Base-by-base conservation (phyloP, 2,797 vertebrate genomes). In the Avahi laniger region DNA sequence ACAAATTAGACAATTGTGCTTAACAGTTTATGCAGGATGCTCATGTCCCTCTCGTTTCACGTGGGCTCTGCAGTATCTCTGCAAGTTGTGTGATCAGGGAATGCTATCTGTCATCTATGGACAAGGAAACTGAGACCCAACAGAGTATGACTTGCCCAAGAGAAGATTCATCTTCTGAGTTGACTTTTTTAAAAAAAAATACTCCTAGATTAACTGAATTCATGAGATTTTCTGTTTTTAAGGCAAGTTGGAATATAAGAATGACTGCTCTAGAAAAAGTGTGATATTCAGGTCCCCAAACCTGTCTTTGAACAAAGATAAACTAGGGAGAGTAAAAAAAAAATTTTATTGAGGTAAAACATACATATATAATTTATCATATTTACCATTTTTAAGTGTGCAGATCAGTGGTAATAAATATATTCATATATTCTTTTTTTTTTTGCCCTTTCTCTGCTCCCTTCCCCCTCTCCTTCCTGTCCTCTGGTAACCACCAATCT, bases 141-240 rank as follows among this genome's bases (percentile, higher is more conserved):
- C 69, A 91, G 90, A 79, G 15, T 38, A 82, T 17, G n/a, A 24
- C 17, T 52, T 79, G 22, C n/a, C 33, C 6, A 43, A 54, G 57
- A 69, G 84, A 88, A 72, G n/a, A 57, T 54, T 4, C 33, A 2
- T 76, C 35, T 86, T 93, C n/a, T 14, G 13, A 57, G 20, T 20
- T 50, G 83, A 70, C 65, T 92, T 92, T 93, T 57, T 67, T 54
- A 50, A 76, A 85, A 88, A n/a, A 73, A 72, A 43, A 91, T n/a
- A 73, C 33, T 52, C 14, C 7, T 89, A 38, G 28, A 43, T 38
- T 67, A 80, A 81, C 4, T 63, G 38, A 92, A 97, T 89, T 76
- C 46, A 50, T 8, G 84, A 12, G 17, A 65, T 50, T 76, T 91
- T 79, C 59, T 81, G n/a, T 92, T 89, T 81, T 78, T 72, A 83